Conservation (phyloP, 2,888 invertebrate species). For the Dynastes hyllus region DNA sequence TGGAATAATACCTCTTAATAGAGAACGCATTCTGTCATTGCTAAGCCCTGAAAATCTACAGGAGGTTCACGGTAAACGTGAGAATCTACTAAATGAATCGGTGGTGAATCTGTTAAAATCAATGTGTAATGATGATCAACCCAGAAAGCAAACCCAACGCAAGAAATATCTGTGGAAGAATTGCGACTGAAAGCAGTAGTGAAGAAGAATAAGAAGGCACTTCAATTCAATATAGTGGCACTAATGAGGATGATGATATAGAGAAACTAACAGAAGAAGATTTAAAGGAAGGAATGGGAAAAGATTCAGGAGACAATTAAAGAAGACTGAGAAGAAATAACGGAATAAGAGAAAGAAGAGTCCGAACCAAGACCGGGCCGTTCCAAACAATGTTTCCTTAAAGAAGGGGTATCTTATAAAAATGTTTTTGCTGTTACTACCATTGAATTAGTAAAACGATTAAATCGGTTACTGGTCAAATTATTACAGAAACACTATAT, state of each 20-base stretch:
- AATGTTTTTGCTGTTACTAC: too few relatives aligned
- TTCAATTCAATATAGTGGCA: too few relatives aligned
- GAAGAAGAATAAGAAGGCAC: too few relatives aligned
- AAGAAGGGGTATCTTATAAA: too few relatives aligned
- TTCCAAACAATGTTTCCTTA: too few relatives aligned
- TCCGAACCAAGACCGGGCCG: background rate
- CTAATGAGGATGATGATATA: background rate
- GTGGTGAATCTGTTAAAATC: background rate
- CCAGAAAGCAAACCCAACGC: background rate
- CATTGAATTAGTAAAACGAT: too few relatives aligned
- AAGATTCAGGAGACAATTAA: background rate
- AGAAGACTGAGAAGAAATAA: background rate
- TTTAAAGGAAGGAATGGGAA: background rate
- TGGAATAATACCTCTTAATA: background rate
- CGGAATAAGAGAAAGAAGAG: background rate
- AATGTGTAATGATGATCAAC: constrained; percentile 3
- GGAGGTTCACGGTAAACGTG: background rate
- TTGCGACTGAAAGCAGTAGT: too few relatives aligned
- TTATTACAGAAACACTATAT: too few relatives aligned
- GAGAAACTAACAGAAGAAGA: background rate
- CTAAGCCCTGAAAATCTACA: background rate
- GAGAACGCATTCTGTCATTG: background rate
- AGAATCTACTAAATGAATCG: background rate
- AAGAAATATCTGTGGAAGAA: background rate
- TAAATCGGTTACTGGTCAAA: too few relatives aligned